Conservation (phyloP, 2,797 vertebrate species). For the Gephyroberyx darwinii region DNA sequence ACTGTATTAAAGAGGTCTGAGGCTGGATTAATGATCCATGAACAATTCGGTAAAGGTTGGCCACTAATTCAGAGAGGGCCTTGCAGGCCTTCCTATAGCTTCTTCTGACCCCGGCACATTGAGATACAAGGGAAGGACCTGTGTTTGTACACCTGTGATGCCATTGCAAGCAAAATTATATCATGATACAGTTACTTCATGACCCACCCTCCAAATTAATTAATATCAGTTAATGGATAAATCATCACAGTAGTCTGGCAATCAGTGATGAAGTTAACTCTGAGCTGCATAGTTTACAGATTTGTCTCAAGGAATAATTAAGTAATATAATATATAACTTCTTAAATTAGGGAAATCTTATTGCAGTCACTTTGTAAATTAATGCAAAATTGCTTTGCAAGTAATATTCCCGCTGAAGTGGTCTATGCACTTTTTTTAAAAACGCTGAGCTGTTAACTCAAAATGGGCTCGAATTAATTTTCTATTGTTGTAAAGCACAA, state of each 20-base stretch:
- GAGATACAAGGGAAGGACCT: background rate
- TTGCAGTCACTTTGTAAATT: background rate
- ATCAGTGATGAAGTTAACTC: background rate
- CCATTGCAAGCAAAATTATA: background rate
- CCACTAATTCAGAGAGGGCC: slow-evolving; percentile 5
- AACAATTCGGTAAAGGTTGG: slow-evolving; percentile 64
- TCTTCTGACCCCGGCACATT: background rate
- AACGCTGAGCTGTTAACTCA: too few species aligned
- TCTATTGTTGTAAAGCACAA: too few species aligned
- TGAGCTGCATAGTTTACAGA: background rate
- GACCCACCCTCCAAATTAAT: background rate
- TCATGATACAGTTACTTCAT: background rate
- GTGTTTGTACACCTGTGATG: background rate
- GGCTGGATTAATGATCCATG: slow-evolving; percentile 69
- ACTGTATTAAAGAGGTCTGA: slow-evolving; percentile 73
- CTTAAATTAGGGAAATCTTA: background rate
- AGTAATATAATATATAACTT: too few species aligned
- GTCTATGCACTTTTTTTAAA: background rate
- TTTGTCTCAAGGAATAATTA: background rate
- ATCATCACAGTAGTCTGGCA: background rate
- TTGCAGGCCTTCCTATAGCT: background rate
- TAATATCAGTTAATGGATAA: background rate
- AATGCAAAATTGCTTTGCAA: background rate
- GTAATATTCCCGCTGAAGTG: background rate
- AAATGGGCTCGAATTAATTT: too few species aligned